These are phyloP conservation scores for Mesocricetus auratus DNA, from an alignment of 2,113 vertebrate genomes.

Conservation along the genomic window DNA sequence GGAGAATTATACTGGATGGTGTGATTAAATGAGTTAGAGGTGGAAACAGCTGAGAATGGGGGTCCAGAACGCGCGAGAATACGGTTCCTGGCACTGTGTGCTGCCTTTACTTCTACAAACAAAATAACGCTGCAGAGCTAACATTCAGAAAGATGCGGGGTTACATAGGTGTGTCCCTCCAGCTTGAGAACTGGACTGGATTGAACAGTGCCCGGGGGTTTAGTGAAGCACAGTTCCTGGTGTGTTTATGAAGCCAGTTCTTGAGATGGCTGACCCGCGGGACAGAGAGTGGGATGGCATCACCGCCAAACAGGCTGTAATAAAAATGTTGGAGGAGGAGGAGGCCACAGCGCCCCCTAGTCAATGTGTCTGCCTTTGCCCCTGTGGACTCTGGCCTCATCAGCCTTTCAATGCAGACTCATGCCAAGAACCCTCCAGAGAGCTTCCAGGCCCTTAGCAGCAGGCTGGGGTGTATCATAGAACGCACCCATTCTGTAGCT, in stretches of 20 bases:
- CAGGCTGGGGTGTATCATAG: background rate
- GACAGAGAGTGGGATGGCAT: background rate
- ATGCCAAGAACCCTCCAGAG: background rate
- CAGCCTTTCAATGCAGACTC: background rate
- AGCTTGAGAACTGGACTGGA: background rate
- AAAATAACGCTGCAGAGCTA: background rate
- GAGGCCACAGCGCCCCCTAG: background rate
- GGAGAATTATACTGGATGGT: background rate
- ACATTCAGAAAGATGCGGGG: background rate
- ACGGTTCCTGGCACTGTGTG: background rate
- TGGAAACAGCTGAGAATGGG: background rate
- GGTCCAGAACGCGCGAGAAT: background rate
- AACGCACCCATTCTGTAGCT: background rate
- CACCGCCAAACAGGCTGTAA: background rate
- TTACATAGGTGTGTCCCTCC: accelerated
- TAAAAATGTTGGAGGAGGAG: background rate
- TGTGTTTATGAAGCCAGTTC: background rate
- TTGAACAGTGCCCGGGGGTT: background rate
- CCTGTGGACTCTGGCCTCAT: background rate
- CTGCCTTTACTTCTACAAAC: background rate
- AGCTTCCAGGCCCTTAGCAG: too few relatives aligned
- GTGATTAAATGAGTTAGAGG: background rate
- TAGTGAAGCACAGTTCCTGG: background rate
- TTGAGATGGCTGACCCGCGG: background rate
- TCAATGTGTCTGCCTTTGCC: background rate